These are phyloP conservation scores for Tragelaphus strepsiceros DNA, from an alignment of 2,113 vertebrate genomes.

Conservation along the genomic window DNA sequence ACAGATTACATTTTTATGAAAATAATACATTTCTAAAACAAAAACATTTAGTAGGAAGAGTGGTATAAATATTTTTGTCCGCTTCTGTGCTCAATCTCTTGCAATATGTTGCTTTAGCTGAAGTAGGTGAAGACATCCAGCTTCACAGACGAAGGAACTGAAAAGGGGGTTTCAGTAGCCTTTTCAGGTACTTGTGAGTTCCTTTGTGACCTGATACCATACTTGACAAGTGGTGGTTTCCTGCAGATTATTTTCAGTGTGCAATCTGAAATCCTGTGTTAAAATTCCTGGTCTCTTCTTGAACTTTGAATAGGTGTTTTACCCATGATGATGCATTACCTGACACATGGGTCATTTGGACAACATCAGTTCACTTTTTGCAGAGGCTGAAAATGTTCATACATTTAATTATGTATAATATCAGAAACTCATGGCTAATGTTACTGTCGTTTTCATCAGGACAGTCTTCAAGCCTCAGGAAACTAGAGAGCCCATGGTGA, in stretches of 20 bases:
- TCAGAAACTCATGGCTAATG: not conserved
- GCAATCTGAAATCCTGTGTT: not conserved
- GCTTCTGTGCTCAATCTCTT: not conserved
- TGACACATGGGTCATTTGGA: not conserved
- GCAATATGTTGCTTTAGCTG: not conserved
- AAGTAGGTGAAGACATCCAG: not conserved
- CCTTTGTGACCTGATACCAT: not conserved
- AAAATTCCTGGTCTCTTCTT: not conserved
- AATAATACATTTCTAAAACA: not conserved
- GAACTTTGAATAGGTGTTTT: not conserved
- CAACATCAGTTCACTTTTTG: not conserved
- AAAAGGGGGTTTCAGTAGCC: not conserved
- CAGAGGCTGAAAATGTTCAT: not conserved
- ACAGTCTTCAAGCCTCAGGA: not conserved
- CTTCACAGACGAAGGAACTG: not conserved
- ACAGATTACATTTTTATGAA: not conserved
- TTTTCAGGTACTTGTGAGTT: not conserved
- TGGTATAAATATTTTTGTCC: not conserved
- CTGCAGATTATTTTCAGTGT: not conserved
- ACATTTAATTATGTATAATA: not conserved
- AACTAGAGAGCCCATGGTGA: not conserved
- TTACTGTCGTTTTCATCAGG: not conserved
- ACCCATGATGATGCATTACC: not conserved
- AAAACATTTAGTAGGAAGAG: not conserved
- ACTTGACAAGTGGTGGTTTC: not conserved